A percentile compares a stretch with the other conserved stretches of the same genome.
Evolutionary conservation across 2,888 invertebrate species (phyloP).

Genomic region (Lasioglossum lativentre): DNA sequence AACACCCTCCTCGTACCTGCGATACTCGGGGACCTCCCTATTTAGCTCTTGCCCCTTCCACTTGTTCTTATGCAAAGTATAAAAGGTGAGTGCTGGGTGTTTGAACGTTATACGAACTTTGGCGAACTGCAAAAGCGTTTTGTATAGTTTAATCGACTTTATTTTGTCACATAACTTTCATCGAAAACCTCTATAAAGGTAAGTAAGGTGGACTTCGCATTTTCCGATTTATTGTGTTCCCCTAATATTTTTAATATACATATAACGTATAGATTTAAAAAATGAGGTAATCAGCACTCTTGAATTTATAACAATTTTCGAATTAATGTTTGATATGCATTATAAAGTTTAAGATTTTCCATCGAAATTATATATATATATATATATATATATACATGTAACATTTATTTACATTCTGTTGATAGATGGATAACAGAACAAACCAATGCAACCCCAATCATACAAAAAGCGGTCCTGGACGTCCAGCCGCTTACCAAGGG

Average conservation of each 20-base stretch:
- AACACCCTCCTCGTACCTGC: no score
- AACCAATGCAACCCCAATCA: conserved; percentile 18
- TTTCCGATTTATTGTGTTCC: neutral
- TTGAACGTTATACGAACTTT: neutral
- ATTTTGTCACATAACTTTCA: neutral
- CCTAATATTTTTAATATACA: neutral
- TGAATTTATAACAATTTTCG: neutral
- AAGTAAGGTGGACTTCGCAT: neutral
- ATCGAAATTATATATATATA: neutral
- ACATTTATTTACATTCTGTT: neutral
- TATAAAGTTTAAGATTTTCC: no score
- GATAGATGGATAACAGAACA: conserved; percentile 1
- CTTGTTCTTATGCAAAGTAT: neutral
- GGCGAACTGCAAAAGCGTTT: neutral
- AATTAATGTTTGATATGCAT: no score
- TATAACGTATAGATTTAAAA: no score
- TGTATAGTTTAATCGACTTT: no score
- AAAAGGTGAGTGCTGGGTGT: neutral
- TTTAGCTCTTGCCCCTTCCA: neutral
- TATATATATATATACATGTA: no score
- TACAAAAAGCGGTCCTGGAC: neutral
- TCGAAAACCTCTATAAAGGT: neutral
- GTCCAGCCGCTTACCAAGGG: conserved; percentile 73
- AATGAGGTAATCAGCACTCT: neutral
- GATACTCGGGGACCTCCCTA: no score